phyloP scores from a whole-genome alignment of 2,113 vertebrate species.

The Nanger granti region DNA sequence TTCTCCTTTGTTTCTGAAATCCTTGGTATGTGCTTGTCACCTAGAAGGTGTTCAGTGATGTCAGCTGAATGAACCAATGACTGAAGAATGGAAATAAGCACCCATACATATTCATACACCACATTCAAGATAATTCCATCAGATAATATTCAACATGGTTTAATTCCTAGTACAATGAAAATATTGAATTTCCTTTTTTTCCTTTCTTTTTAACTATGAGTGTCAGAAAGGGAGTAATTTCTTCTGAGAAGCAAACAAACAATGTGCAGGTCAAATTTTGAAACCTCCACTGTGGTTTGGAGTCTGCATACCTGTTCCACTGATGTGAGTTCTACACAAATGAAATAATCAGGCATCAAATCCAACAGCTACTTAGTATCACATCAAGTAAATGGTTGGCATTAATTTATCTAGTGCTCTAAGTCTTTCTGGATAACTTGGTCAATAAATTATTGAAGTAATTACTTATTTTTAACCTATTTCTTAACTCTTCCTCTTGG shows the following conservation, averaged over 20 bases:
- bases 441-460: not conserved
- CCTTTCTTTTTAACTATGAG: not conserved
- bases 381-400: not conserved
- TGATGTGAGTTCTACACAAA: not conserved
- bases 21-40: not conserved
- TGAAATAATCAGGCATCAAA: not conserved
- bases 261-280: not conserved
- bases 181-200: not conserved
- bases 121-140: not conserved
- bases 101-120: not conserved
- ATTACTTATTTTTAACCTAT: not conserved
- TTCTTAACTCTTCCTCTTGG: not conserved
- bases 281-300: not conserved
- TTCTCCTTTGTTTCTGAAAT: not conserved
- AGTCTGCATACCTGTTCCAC: not conserved
- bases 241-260: not conserved
- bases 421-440: not conserved
- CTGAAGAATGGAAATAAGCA: not conserved
- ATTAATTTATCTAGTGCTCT: not conserved
- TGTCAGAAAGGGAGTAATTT: not conserved
- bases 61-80: constrained; percentile 20
- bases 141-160: not conserved
- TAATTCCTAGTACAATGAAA: constrained; percentile 1
- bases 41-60: not conserved
- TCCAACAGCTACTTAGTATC: not conserved